Evolutionary conservation across 2,797 vertebrate genomes (phyloP).

Genomic region (Eulemur albifrons): DNA sequence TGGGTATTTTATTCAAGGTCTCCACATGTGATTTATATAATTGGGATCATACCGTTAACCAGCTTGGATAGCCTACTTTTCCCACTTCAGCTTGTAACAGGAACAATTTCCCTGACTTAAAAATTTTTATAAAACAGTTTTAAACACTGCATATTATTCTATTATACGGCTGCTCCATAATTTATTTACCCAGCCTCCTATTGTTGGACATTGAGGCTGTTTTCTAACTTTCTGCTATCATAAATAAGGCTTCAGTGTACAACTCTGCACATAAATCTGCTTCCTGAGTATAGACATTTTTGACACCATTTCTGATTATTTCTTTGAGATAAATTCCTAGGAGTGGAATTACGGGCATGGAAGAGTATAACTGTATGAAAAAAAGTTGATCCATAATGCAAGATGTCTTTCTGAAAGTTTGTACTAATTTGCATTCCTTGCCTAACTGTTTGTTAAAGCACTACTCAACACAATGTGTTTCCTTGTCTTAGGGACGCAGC

Average conservation of each 20-base stretch:
- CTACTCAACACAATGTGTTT: not conserved
- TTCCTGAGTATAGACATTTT: conserved; percentile 3
- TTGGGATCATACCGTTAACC: not conserved
- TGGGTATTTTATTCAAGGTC: not conserved
- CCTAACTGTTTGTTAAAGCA: not conserved
- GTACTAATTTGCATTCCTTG: not conserved
- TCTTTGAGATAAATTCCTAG: conserved; percentile 55
- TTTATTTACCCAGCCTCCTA: not conserved
- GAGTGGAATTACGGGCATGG: not conserved
- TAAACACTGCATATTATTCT: not conserved
- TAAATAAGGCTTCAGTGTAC: not conserved
- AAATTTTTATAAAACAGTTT: not conserved
- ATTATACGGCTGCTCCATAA: not conserved
- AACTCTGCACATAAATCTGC: conserved; percentile 10
- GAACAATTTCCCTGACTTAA: not conserved
- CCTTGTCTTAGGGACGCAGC: not conserved
- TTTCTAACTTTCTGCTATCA: not conserved
- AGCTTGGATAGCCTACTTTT: not conserved
- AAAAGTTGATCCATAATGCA: not conserved
- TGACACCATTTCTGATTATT: conserved; percentile 60
- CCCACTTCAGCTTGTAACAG: not conserved
- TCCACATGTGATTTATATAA: not conserved
- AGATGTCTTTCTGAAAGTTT: not conserved
- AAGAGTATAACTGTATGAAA: not conserved
- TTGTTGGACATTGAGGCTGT: not conserved